These are phyloP conservation scores for Venustoraphidia nigricollis DNA, from an alignment of 2,888 invertebrate species.

Conservation along the genomic window DNA sequence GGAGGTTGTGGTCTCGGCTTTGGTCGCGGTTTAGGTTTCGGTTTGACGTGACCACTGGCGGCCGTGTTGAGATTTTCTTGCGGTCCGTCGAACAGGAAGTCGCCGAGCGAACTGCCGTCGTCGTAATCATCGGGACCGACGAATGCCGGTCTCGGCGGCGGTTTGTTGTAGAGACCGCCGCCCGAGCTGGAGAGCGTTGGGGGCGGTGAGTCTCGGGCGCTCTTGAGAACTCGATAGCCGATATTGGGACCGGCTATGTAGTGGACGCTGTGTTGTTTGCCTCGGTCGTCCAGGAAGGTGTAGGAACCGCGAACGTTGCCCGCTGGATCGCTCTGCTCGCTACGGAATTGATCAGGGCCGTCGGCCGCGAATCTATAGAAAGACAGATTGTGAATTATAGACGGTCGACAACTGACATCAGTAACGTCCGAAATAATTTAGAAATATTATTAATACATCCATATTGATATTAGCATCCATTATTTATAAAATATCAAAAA, in stretches of 20 bases:
- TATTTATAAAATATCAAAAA: too few species aligned
- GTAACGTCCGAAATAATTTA: not conserved
- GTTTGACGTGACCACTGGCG: slow-evolving; percentile 40
- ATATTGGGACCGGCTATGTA: slow-evolving; percentile 68
- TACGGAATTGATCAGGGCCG: slow-evolving; percentile 60
- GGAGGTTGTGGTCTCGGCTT: not conserved
- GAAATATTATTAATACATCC: not conserved
- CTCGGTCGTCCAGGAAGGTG: slow-evolving; percentile 64
- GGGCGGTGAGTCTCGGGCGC: slow-evolving; percentile 43
- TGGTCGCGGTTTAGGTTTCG: slow-evolving; percentile 23
- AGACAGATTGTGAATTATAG: too few species aligned
- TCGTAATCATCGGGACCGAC: slow-evolving; percentile 12
- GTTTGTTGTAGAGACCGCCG: slow-evolving; percentile 18
- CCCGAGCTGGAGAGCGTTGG: slow-evolving; percentile 27
- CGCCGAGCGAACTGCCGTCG: slow-evolving; percentile 7
- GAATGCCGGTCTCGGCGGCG: slow-evolving; percentile 22
- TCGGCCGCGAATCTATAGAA: slow-evolving; percentile 48
- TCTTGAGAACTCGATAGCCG: slow-evolving; percentile 58
- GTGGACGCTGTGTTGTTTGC: slow-evolving; percentile 58
- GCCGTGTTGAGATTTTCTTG: slow-evolving; percentile 33
- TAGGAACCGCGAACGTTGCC: slow-evolving; percentile 62
- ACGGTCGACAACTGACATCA: too few species aligned
- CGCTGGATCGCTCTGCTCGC: slow-evolving; percentile 54
- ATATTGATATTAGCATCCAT: too few species aligned
- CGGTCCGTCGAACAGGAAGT: slow-evolving; percentile 25